phyloP scores from a whole-genome alignment of 2,113 vertebrate genomes.

The Pteronura brasiliensis region DNA sequence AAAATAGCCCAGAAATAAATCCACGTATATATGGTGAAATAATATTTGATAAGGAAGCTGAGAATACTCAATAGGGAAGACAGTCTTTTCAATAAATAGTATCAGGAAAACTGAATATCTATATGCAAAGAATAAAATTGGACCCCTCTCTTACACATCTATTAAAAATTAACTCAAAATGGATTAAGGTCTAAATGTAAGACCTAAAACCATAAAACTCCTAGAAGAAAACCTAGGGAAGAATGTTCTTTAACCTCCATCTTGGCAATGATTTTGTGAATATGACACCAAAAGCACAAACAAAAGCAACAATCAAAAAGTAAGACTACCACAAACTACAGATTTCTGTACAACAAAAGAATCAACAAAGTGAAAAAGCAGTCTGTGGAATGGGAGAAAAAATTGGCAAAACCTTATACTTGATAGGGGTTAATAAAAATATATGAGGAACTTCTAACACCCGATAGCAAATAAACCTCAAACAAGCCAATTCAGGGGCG shows the following conservation, averaged over 20 bases:
- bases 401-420: neutral
- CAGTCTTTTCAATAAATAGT: neutral
- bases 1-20: neutral
- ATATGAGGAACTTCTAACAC: neutral
- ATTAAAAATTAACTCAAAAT: constrained; percentile 5
- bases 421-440: neutral
- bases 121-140: neutral
- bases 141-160: neutral
- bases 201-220: neutral
- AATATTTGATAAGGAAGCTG: neutral
- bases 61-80: neutral
- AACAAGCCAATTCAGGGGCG: neutral
- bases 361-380: neutral
- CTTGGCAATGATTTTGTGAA: neutral
- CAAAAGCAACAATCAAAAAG: neutral
- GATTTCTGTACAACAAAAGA: neutral
- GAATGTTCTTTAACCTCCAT: neutral
- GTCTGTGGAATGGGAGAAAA: neutral
- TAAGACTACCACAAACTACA: neutral
- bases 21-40: neutral
- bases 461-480: neutral
- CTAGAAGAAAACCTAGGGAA: neutral
- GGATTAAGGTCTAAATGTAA: neutral
- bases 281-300: neutral
- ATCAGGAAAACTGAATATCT: neutral